These are phyloP conservation scores for Dolichoris vasculosae DNA, from an alignment of 1,140 invertebrate species.

Conservation along the genomic window DNA sequence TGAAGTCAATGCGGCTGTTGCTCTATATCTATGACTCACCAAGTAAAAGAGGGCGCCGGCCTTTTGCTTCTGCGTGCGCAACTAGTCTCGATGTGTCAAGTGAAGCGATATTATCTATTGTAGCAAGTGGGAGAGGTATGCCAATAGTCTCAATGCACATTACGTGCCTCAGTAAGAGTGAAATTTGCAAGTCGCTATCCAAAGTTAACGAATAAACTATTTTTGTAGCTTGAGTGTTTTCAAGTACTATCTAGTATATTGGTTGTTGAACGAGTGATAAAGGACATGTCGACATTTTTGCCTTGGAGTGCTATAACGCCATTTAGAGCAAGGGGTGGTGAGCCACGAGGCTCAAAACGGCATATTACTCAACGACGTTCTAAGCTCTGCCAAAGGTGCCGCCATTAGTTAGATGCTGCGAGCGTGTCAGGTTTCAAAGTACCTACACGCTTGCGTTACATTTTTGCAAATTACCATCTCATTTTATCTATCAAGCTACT, in stretches of 20 bases:
- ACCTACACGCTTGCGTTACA: neutral
- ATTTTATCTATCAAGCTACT: neutral
- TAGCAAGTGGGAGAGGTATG: neutral
- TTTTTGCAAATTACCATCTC: neutral
- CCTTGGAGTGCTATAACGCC: neutral
- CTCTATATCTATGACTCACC: neutral
- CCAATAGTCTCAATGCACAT: neutral
- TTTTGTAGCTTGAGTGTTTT: neutral
- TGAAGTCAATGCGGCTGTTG: neutral
- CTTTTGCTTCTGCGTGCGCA: conserved; percentile 4
- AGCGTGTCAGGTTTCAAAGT: neutral
- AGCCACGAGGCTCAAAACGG: neutral
- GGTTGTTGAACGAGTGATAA: neutral
- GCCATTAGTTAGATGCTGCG: neutral
- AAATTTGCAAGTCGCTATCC: neutral
- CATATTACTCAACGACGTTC: neutral
- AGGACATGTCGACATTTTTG: neutral
- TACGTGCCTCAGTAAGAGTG: neutral
- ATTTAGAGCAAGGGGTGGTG: neutral
- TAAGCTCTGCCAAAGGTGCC: neutral
- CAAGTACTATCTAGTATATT: neutral
- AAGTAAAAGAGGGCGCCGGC: conserved; percentile 5
- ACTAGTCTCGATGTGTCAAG: neutral
- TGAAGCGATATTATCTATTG: neutral
- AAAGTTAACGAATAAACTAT: too few relatives aligned